phyloP scores from a whole-genome alignment of 2,797 vertebrate genomes.

The Rhodeus uyekii region DNA sequence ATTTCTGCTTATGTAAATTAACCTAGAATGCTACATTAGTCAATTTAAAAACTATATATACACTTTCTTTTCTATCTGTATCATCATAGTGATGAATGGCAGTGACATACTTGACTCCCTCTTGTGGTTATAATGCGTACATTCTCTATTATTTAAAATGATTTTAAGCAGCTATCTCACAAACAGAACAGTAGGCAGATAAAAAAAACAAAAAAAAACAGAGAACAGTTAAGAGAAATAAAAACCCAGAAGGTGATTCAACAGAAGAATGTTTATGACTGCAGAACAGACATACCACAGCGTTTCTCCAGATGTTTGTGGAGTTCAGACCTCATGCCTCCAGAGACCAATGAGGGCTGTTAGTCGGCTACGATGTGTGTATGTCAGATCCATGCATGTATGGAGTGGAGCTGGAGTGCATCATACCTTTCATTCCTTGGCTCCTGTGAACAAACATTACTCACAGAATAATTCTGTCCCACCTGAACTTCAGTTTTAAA shows the following conservation, averaged over 20 bases:
- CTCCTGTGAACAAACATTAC: neutral
- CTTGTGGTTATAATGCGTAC: constrained; percentile 54
- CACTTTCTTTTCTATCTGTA: constrained; percentile 30
- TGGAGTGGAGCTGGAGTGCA: neutral
- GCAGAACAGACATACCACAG: constrained; percentile 13
- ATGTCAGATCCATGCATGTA: constrained; percentile 13
- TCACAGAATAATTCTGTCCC: neutral
- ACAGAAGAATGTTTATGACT: constrained; percentile 18
- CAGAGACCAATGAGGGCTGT: constrained; percentile 4
- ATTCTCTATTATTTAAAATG: constrained; percentile 5
- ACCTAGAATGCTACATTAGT: neutral
- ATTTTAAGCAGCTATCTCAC: neutral
- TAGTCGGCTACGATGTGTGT: constrained; percentile 10
- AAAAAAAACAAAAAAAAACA: neutral
- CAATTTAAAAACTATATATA: constrained; percentile 32
- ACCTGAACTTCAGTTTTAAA: neutral
- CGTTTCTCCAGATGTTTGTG: constrained; percentile 43
- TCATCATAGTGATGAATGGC: constrained; percentile 31
- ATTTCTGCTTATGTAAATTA: neutral
- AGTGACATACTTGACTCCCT: constrained; percentile 50
- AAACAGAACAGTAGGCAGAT: neutral
- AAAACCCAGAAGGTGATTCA: constrained; percentile 14
- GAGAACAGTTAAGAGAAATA: constrained; percentile 12
- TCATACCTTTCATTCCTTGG: constrained; percentile 27
- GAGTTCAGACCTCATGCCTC: constrained; percentile 1